Percentiles rank a stretch among this genome's conserved stretches.
Conservation (phyloP, 2,113 vertebrate species). For the Trematomus loennbergii region DNA sequence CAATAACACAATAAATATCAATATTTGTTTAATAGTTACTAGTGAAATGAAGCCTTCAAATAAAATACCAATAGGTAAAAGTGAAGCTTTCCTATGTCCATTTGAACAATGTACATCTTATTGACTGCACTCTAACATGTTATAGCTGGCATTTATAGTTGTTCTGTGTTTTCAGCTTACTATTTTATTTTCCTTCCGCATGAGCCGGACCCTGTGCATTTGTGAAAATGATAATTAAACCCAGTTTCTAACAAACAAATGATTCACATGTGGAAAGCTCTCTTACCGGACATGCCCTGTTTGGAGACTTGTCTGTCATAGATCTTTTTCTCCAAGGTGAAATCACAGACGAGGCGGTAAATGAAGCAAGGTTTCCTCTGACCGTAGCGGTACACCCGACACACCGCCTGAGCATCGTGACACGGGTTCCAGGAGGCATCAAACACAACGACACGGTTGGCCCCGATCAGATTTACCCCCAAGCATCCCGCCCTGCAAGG, state of each 20-base stretch:
- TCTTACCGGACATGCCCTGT: slow-evolving; percentile 97
- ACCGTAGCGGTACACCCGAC: slow-evolving; percentile 96
- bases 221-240: background rate
- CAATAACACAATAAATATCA: too few species aligned
- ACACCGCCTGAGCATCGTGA: slow-evolving; percentile 97
- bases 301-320: slow-evolving; percentile 99
- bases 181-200: background rate
- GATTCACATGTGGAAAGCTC: background rate
- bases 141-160: too few species aligned
- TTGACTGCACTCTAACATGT: background rate
- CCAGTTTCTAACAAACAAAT: background rate
- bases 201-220: background rate
- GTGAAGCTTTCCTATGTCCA: too few species aligned
- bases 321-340: slow-evolving; percentile 98
- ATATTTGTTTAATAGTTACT: too few species aligned
- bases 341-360: slow-evolving; percentile 97
- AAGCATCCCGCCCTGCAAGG: slow-evolving; percentile 92
- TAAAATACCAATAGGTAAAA: background rate
- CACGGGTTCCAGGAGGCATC: slow-evolving; percentile 99
- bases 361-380: slow-evolving; percentile 97
- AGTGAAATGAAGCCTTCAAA: background rate
- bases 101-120: too few species aligned
- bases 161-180: background rate
- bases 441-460: slow-evolving; percentile 97
- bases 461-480: slow-evolving; percentile 97